These are phyloP conservation scores for Campopleginae sp. DNA, from an alignment of 2,888 invertebrate genomes.

Conservation along the genomic window DNA sequence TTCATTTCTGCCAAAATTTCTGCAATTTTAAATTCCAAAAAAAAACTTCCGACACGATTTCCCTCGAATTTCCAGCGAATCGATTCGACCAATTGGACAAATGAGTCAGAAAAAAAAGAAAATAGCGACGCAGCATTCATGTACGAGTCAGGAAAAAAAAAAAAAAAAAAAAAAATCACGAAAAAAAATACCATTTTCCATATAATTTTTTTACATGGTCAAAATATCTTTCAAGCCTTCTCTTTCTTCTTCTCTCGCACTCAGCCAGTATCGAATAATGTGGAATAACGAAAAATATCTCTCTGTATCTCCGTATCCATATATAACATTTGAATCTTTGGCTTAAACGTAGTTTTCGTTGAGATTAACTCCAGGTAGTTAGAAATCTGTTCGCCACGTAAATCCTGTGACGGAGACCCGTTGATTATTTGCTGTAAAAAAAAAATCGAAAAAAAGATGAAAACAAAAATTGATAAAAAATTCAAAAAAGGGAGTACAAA, in stretches of 20 bases:
- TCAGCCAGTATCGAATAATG: slow-evolving; percentile 44
- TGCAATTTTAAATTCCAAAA: neutral
- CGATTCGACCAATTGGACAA: neutral
- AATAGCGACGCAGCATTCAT: slow-evolving; percentile 54
- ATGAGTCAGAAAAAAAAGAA: slow-evolving; percentile 14
- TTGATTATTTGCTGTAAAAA: slow-evolving; percentile 12
- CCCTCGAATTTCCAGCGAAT: neutral
- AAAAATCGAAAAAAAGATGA: slow-evolving; percentile 9
- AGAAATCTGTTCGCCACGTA: slow-evolving; percentile 40
- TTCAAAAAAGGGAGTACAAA: slow-evolving; percentile 33
- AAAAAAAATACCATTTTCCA: slow-evolving; percentile 46
- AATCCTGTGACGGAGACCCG: slow-evolving; percentile 30
- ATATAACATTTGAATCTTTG: slow-evolving; percentile 51
- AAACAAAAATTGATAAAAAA: slow-evolving; percentile 4
- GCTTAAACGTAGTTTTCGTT: slow-evolving; percentile 60
- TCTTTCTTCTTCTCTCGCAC: slow-evolving; percentile 58
- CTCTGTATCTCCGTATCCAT: neutral
- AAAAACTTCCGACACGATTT: slow-evolving; percentile 5
- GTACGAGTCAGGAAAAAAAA: slow-evolving; percentile 57
- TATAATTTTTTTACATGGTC: slow-evolving; percentile 61
- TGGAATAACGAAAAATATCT: slow-evolving; percentile 27
- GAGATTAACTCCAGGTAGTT: slow-evolving; percentile 55
- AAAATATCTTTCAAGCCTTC: slow-evolving; percentile 70
- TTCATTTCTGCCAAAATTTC: slow-evolving; percentile 23
- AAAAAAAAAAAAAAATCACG: slow-evolving; percentile 3